Evolutionary conservation across 1,140 invertebrate species (phyloP), one percentile per base, ranked within the genome.

Genomic region (Vanessa tameamea): DNA sequence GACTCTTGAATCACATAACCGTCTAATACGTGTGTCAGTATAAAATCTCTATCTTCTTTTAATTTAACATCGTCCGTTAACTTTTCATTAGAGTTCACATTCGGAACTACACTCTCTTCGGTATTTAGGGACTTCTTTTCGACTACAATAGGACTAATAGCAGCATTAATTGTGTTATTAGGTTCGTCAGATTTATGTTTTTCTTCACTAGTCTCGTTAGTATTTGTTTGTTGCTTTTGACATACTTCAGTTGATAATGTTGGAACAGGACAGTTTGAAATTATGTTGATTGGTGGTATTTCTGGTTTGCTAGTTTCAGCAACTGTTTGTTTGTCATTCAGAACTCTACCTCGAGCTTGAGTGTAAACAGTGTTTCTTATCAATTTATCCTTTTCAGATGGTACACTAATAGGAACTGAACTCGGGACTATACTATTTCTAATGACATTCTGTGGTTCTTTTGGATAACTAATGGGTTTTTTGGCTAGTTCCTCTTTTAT

Each of bases 1-100:
- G 90, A 92, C 64, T 92, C 90, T 65, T 92, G 90, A 61, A 92
- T 92, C 12, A 92, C 89, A 66, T 87, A 89, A 13, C 90, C 90
- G 53, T 90, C 90, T 13, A 92, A 73, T 8, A 92, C 90, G 61
- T 92, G 90, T 1, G 90, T 92, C 7, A 92, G 69, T 14, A 91
- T 74, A 64, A 79, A 85, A 55, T 83, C 82, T 47, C 72, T 87
- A 4, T 87, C 82, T 63, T 86, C 78, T 73, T 85, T 87, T 5
- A 82, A 68, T 26, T 76, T 77, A 23, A 75, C 76, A 50, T 84
- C 78, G 16, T 53, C 14, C n/a, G 63, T 65, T n/a, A 51, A 55
- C 75, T 78, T 66, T 53, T 12, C 69, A 57, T 23, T 23, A 12
- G 16, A 12, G 3, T 2, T 57, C 53, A 23, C 0, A 7, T 23